These are phyloP conservation scores for Helicoverpa assulta DNA, from an alignment of 2,888 invertebrate genomes.

Conservation along the genomic window DNA sequence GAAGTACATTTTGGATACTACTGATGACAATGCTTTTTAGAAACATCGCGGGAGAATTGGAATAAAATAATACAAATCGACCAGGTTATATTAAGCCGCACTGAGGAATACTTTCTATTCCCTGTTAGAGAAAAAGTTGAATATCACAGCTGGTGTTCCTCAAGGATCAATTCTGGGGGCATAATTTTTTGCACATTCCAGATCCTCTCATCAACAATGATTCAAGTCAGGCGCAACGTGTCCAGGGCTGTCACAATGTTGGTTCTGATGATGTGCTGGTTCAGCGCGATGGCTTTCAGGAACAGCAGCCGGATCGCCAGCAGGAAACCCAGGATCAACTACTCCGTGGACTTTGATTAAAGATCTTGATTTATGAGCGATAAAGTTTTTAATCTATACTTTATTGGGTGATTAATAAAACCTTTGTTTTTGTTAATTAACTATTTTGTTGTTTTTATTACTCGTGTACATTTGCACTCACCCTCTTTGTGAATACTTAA, in stretches of 20 bases:
- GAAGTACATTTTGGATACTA: too few species aligned
- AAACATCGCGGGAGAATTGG: too few species aligned
- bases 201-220: slow-evolving; percentile 32
- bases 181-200: not conserved
- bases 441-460: not conserved
- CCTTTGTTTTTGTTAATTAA: not conserved
- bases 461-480: too few species aligned
- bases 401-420: not conserved
- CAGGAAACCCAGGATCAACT: slow-evolving; percentile 24
- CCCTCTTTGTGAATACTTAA: too few species aligned
- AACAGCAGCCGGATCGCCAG: slow-evolving; percentile 57
- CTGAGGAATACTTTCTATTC: too few species aligned
- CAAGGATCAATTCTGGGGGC: too few species aligned
- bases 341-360: slow-evolving; percentile 20
- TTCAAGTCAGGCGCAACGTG: slow-evolving; percentile 17
- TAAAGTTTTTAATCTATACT: not conserved
- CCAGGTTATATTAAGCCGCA: too few species aligned
- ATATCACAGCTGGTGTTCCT: too few species aligned
- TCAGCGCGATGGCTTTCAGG: slow-evolving; percentile 50
- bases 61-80: too few species aligned
- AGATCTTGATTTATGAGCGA: too few species aligned
- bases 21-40: too few species aligned
- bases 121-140: too few species aligned
- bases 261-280: slow-evolving; percentile 45
- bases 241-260: slow-evolving; percentile 34